A percentile compares a stretch with the other conserved stretches of the same genome.
Evolutionary conservation across 2,113 vertebrate genomes (phyloP).

Genomic region (Trachemys scripta): DNA sequence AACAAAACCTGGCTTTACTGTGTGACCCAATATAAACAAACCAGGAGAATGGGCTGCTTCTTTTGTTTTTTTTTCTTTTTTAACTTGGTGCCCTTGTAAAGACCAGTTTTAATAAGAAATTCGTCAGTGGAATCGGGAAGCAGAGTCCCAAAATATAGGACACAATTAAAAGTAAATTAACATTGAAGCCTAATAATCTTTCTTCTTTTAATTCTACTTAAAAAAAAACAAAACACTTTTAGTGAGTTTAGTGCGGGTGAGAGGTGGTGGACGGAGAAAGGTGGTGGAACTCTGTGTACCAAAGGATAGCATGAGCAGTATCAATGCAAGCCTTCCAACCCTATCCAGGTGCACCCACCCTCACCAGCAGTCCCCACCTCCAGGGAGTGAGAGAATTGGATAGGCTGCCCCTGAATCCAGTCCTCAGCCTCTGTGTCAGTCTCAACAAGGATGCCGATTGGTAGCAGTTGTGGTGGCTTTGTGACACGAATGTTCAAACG

Average conservation of each 20-base stretch:
- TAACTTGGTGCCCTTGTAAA: slow-evolving; percentile 39
- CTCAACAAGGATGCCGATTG: not conserved
- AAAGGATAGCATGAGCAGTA: not conserved
- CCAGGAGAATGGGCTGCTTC: not conserved
- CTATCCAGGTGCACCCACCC: not conserved
- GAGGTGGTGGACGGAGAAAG: not conserved
- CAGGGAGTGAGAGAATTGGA: not conserved
- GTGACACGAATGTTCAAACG: not conserved
- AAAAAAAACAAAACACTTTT: not conserved
- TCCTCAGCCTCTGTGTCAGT: not conserved
- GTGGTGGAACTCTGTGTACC: not conserved
- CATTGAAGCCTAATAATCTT: not conserved
- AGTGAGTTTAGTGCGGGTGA: slow-evolving; percentile 14
- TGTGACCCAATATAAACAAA: slow-evolving; percentile 67
- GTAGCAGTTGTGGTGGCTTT: not conserved
- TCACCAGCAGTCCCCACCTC: not conserved
- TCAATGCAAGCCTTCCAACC: not conserved
- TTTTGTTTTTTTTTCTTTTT: not conserved
- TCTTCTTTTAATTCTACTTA: not conserved
- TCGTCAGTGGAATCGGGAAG: slow-evolving; percentile 35
- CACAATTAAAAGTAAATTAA: not conserved
- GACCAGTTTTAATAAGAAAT: slow-evolving; percentile 26
- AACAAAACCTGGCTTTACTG: slow-evolving; percentile 54
- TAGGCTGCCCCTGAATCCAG: not conserved
- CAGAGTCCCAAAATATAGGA: not conserved